Conservation (phyloP, 2,113 vertebrate genomes). For the Ophthalmolycus amberensis region DNA sequence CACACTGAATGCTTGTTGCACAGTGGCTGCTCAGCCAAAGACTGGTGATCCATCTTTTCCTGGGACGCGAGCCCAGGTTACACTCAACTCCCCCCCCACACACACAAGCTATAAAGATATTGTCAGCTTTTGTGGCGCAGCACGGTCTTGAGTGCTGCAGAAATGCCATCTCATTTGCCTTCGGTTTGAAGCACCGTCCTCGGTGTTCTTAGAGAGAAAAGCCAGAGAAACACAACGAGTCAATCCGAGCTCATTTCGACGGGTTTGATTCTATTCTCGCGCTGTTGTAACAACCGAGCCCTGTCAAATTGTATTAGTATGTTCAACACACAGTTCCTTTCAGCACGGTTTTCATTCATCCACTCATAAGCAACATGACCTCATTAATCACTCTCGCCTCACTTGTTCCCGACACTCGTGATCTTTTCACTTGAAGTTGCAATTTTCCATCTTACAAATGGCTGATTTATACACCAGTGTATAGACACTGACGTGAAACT, state of each 20-base stretch:
- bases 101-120: conserved; percentile 69
- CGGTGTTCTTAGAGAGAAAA: conserved; percentile 47
- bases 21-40: conserved; percentile 62
- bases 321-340: conserved; percentile 53
- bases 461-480: conserved; percentile 1
- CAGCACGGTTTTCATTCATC: conserved; percentile 46
- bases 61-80: conserved; percentile 73
- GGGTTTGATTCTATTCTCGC: neutral
- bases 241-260: conserved; percentile 28
- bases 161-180: conserved; percentile 60
- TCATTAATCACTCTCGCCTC: conserved; percentile 60
- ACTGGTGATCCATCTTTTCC: conserved; percentile 75
- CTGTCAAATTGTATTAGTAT: conserved; percentile 36
- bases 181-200: conserved; percentile 26
- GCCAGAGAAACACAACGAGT: conserved; percentile 13
- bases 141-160: conserved; percentile 49
- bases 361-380: conserved; percentile 58
- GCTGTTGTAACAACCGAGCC: conserved; percentile 24
- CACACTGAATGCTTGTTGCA: conserved; percentile 67
- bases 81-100: conserved; percentile 32
- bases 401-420: conserved; percentile 56
- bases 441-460: conserved; percentile 23
- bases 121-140: conserved; percentile 66
- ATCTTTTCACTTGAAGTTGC: conserved; percentile 45
- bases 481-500: neutral